phyloP scores from a whole-genome alignment of 1,140 invertebrate genomes.

The Musca domestica region DNA sequence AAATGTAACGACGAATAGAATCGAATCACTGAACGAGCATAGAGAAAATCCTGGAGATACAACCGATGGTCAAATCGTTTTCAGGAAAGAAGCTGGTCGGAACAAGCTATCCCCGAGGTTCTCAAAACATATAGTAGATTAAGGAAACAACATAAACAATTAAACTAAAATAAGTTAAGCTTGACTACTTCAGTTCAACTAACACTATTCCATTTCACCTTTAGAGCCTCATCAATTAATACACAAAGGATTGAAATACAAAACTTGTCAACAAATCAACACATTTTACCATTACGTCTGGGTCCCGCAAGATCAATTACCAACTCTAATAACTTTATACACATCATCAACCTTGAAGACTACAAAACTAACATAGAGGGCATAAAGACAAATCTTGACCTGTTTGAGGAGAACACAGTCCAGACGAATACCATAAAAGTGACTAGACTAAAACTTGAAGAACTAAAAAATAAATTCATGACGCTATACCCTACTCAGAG shows the following conservation, averaged over 20 bases:
- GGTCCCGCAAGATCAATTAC: background rate
- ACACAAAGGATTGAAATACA: background rate
- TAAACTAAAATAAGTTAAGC: background rate
- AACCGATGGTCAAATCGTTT: background rate
- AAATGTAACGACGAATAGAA: background rate
- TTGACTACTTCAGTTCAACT: background rate
- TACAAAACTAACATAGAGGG: background rate
- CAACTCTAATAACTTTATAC: background rate
- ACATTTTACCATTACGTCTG: background rate
- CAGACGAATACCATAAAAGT: background rate
- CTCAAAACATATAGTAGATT: constrained; percentile 4
- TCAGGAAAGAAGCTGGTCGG: constrained; percentile 3
- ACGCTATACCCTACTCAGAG: background rate
- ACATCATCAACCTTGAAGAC: background rate
- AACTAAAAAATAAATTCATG: background rate
- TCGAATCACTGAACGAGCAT: background rate
- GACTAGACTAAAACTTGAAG: background rate
- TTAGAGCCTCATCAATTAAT: background rate
- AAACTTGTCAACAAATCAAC: background rate
- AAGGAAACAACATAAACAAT: background rate
- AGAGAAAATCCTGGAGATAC: background rate
- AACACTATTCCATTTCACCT: background rate
- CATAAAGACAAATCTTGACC: background rate
- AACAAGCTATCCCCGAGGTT: constrained; percentile 12
- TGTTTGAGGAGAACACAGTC: background rate